Base-by-base conservation (phyloP, 2,888 invertebrate species). In the Diarsia mendica region DNA sequence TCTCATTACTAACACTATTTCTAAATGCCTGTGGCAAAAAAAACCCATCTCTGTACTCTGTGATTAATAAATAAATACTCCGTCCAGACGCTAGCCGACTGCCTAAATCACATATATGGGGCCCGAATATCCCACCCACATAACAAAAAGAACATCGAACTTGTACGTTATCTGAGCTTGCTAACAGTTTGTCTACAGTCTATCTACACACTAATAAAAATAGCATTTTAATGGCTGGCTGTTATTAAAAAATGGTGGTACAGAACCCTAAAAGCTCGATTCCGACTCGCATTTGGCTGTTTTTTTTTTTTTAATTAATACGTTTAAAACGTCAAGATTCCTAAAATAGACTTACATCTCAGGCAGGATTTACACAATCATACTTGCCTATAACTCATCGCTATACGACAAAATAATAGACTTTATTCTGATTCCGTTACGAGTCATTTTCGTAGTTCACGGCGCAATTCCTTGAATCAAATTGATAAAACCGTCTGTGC, bases 401-500 rank as follows among this genome's bases (percentile, higher is more conserved):
- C 9, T 44, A 23, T 23, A 18, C n/a, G 10, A 58, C 23, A 15
- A 55, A 55, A 67, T 58, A 4, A 67, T 11, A 39, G n/a, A 8
- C 68, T 61, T 60, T 44, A 18, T 20, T 61, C 9, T 9, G 23
- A 3, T 44, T 13, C 1, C 68, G 44, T 15, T 63, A 68, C 11
- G 10, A 63, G 13, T 5, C 20, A 10, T 44, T 49, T 49, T 49
- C 49, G 28, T 63, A 46, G 44, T 46, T 61, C 18, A 18, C 15
- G 51, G 58, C 18, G n/a, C 8, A 39, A 67, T 67, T 33, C n/a
- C n/a, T n/a, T 67, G n/a, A 18, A 58, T 67, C 23, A 11, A 60
- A 23, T 44, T 28, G 20, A 4, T n/a, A 39, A 11, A 3, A 33
- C 46, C 23, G n/a, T 66, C 9, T 9, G 28, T 66, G 11, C 10